Base-by-base conservation (phyloP, 2,797 vertebrate species). In the Alosa sapidissima region DNA sequence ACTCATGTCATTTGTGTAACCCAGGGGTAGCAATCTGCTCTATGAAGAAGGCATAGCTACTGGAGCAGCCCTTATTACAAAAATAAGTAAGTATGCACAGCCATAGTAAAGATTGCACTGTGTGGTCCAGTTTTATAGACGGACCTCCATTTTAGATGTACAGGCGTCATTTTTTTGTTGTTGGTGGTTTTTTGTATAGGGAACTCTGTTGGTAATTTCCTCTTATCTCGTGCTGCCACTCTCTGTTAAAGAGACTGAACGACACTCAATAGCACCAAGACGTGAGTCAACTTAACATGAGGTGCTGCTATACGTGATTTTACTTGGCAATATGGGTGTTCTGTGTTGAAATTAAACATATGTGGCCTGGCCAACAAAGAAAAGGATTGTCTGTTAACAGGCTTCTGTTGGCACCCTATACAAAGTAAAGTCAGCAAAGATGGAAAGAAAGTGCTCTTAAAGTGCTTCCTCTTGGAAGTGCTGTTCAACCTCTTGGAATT, bases 401-500 rank as follows among this genome's bases (percentile, higher is more conserved):
- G 16, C 72, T 78, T 78, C 11, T 8, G 41, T 45, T 78, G 72
- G 72, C 72, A 78, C 72, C 60, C n/a, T 65, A 65, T 65, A 21
- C 33, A 72, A 78, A 47, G 14, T 5, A 78, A 78, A 78, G 72
- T 13, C 6, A 78, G 14, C 5, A 47, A 47, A 28, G 16, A 78
- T 78, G 36, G 72, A 78, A 47, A 36, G 1, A 93, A 95, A 93
- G 94, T 94, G 93, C 92, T 91, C 90, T 88, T 94, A 94, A 95
- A 95, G 94, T 95, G 94, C 94, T 93, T 90, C 86, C 91, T 87
- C 83, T 88, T 86, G 84, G 81, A 85, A 88, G 92, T 89, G 91
- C 90, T 91, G 86, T 84, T 41, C 52, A 72, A 41, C 68, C 68
- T 72, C 41, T 78, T 72, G 72, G 14, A 16, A 47, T 78, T 47